Conservation (phyloP, 1,140 invertebrate species). For the Vollenhovia emeryi region DNA sequence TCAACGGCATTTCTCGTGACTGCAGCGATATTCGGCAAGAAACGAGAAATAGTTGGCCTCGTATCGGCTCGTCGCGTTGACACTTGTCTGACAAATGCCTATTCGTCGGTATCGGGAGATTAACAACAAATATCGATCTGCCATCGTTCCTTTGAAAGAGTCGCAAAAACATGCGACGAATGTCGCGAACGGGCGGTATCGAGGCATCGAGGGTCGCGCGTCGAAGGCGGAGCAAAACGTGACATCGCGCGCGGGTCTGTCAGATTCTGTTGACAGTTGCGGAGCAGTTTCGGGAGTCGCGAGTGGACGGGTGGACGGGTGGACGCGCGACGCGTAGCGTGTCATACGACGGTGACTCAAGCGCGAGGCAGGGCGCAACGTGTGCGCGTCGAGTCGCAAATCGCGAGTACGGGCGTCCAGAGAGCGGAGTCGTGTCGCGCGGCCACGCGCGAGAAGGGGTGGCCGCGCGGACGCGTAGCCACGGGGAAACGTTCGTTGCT, state of each 20-base stretch:
- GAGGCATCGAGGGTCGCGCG: background rate
- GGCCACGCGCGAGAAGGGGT: too few species aligned
- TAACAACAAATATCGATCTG: conserved; percentile 8
- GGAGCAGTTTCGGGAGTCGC: conserved; percentile 53
- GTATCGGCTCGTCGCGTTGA: background rate
- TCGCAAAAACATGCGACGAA: background rate
- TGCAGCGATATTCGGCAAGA: background rate
- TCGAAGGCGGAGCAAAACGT: too few species aligned
- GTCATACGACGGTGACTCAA: conserved; percentile 14
- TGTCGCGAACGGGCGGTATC: too few species aligned
- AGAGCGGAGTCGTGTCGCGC: too few species aligned
- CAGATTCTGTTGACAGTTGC: conserved; percentile 68
- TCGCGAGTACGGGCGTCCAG: background rate
- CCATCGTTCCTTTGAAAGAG: background rate
- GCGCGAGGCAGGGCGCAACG: background rate
- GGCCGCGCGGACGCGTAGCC: too few species aligned
- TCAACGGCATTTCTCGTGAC: too few species aligned
- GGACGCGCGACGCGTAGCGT: background rate
- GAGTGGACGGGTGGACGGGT: background rate
- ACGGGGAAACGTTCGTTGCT: background rate
- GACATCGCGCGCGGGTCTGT: conserved; percentile 60
- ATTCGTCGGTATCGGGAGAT: background rate
- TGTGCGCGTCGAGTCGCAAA: conserved; percentile 1
- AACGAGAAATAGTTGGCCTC: background rate
- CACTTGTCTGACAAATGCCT: background rate